Evolutionary conservation across 1,140 invertebrate species (phyloP), one percentile per base, ranked within the genome.

Genomic region (Caerostris darwini): DNA sequence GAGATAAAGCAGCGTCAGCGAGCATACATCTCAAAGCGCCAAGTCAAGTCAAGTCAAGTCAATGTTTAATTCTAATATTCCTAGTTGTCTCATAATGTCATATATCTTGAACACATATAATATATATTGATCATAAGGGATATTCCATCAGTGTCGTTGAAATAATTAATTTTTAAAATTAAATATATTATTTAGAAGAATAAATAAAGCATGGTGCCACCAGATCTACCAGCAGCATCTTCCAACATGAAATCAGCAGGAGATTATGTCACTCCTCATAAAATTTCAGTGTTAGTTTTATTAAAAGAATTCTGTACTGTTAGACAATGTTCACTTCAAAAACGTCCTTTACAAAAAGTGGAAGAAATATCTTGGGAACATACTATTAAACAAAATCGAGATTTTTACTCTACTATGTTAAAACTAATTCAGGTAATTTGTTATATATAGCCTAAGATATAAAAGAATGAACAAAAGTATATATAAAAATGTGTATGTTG

Each of bases 241-340:
- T 53, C 92, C 59, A 77, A 12, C 50, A 58, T 56, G 53, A 90
- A 90, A 94, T 81, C 81, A 50, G 61, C 81, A 3, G 12, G 71
- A 77, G 96, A 96, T 77, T 95, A 95, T 85, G 95, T 96, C 5
- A 96, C 95, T 7, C 95, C 96, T n/a, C 95, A 96, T 94, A 96
- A 96, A 94, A 95, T 96, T 88, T 95, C 95, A 0, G 83, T 96
- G 53, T 94, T 96, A 58, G 95, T 95, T 58, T 69, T 96, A 67
- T 95, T 96, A 12, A 94, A 95, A 71, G 95, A 96, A 92, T 95
- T 96, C 87, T 95, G 95, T 86, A 59, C 87, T 56, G 90, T 95
- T 19, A 95, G 92, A 61, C 93, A 94, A 17, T 82, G 87, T 50
- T 53, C 57, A 34, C 50, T 64, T n/a, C 59, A 56, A 19, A 91